Evolutionary conservation across 2,113 vertebrate species (phyloP).

Genomic region (Campylorhamphus procurvoides): DNA sequence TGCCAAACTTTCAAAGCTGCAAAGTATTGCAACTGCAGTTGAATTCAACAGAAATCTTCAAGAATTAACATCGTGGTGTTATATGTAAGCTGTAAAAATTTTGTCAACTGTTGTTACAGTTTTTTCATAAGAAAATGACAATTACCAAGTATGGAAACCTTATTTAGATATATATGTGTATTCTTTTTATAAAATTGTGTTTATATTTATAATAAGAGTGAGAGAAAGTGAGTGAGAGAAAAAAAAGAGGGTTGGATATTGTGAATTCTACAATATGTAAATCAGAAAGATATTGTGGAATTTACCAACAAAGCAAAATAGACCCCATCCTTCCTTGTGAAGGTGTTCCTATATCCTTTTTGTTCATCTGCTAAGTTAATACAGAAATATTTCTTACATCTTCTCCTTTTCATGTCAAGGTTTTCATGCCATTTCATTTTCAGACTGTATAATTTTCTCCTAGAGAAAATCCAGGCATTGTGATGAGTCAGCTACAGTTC

Average conservation of each 20-base stretch:
- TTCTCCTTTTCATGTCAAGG: background rate
- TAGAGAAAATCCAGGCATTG: background rate
- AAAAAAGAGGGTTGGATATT: background rate
- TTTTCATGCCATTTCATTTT: constrained; percentile 26
- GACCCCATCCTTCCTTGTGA: background rate
- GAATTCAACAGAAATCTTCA: background rate
- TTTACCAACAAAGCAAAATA: background rate
- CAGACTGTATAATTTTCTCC: constrained; percentile 13
- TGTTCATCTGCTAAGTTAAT: background rate
- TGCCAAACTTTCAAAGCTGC: background rate
- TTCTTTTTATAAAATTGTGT: background rate
- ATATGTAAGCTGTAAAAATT: background rate
- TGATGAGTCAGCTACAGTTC: constrained; percentile 42
- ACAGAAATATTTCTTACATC: constrained; percentile 9
- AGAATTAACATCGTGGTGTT: background rate
- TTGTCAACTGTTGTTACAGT: background rate
- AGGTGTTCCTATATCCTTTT: background rate
- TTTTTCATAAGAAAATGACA: background rate
- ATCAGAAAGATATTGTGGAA: background rate
- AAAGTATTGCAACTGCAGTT: background rate
- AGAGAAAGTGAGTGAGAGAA: background rate
- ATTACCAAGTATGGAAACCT: background rate
- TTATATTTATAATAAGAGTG: background rate
- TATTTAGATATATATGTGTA: background rate
- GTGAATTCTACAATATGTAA: background rate